These are phyloP conservation scores for Heterotilapia buettikoferi DNA, from an alignment of 2,113 vertebrate genomes.

Conservation along the genomic window DNA sequence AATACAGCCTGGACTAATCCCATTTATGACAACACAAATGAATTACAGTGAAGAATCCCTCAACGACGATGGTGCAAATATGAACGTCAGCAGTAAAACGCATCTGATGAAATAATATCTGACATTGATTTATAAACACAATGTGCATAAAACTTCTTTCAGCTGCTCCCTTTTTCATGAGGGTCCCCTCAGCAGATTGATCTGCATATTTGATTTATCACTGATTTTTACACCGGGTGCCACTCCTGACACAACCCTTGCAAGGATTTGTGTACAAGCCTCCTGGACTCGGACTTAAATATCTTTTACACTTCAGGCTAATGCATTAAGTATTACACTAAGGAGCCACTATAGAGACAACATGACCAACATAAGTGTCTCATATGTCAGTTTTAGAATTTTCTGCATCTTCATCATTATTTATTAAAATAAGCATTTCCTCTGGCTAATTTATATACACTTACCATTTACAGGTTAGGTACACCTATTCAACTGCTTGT, in stretches of 20 bases:
- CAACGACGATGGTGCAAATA: not conserved
- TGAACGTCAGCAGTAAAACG: not conserved
- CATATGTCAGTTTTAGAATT: not conserved
- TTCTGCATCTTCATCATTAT: not conserved
- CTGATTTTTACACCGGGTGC: not conserved
- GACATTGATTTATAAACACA: not conserved
- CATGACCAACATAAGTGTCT: not conserved
- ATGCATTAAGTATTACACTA: not conserved
- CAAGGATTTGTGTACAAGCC: not conserved
- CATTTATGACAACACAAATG: not conserved
- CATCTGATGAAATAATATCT: not conserved
- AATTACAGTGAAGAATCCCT: not conserved
- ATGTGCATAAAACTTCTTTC: not conserved
- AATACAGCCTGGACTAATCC: not conserved
- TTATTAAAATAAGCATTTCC: not conserved
- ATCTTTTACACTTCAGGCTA: not conserved
- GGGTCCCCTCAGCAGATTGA: not conserved
- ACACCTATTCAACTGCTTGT: not conserved
- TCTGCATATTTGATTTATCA: not conserved
- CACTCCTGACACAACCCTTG: not conserved
- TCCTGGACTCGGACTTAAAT: not conserved
- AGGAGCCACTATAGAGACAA: not conserved
- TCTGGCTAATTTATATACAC: not conserved
- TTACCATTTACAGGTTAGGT: not conserved
- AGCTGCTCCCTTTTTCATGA: not conserved